These are phyloP conservation scores for Drosophila elegans DNA, from an alignment of 1,140 invertebrate species.

Conservation along the genomic window DNA sequence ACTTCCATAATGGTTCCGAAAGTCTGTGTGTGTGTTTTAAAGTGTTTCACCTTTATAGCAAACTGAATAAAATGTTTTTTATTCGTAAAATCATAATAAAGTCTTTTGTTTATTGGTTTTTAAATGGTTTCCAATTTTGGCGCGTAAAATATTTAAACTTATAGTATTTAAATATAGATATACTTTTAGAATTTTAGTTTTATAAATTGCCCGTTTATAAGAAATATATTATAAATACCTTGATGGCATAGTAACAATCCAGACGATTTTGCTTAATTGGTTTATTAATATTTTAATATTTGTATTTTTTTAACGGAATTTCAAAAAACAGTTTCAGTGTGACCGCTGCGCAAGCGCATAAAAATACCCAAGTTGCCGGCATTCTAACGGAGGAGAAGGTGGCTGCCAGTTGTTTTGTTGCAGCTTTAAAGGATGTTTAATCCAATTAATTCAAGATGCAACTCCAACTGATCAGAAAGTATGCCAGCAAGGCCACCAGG, in stretches of 20 bases:
- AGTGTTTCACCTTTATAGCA: constrained; percentile 59
- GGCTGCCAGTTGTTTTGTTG: not conserved
- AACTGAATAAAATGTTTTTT: constrained; percentile 64
- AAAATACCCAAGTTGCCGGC: not conserved
- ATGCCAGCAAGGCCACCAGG: constrained; percentile 45
- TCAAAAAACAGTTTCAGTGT: constrained; percentile 1
- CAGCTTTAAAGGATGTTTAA: constrained; percentile 11
- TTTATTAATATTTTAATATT: not conserved
- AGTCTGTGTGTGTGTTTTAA: constrained; percentile 72
- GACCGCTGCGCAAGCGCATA: constrained; percentile 7
- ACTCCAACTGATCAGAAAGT: constrained; percentile 45
- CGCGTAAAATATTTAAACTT: too few relatives aligned
- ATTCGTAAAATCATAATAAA: constrained; percentile 19
- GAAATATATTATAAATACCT: too few relatives aligned
- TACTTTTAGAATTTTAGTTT: too few relatives aligned
- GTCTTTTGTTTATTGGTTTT: not conserved
- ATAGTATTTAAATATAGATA: too few relatives aligned
- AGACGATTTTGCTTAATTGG: too few relatives aligned
- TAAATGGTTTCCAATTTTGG: too few relatives aligned
- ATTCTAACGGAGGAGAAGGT: not conserved
- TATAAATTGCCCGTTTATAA: too few relatives aligned
- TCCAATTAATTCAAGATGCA: constrained; percentile 23
- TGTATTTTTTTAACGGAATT: not conserved
- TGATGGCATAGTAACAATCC: too few relatives aligned
- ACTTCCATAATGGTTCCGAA: constrained; percentile 61